These are phyloP conservation scores for Hipposideros larvatus DNA, from an alignment of 2,797 vertebrate species.

Conservation along the genomic window DNA sequence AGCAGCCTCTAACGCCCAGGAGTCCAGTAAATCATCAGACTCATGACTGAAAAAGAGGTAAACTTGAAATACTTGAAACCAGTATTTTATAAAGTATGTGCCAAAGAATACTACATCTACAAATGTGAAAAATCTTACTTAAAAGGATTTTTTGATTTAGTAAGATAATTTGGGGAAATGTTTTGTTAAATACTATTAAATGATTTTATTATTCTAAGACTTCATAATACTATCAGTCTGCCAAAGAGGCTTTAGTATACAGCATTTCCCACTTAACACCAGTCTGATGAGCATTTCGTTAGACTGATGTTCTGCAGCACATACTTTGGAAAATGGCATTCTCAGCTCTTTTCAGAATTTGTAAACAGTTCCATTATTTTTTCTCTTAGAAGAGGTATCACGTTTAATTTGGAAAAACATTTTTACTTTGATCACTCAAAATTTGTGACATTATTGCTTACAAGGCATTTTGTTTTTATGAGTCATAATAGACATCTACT, in stretches of 20 bases:
- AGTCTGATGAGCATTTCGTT: constrained; percentile 20
- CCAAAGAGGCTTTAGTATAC: not conserved
- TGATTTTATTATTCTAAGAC: not conserved
- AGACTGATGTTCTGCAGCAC: not conserved
- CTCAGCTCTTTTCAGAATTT: constrained; percentile 28
- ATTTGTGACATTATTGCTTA: not conserved
- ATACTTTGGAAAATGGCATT: constrained; percentile 43
- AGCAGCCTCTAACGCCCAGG: constrained; percentile 38
- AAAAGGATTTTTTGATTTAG: not conserved
- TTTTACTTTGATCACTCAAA: constrained; percentile 18
- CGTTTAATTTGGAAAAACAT: not conserved
- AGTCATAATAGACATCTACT: not conserved
- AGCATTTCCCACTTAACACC: not conserved
- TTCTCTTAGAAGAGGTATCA: constrained; percentile 12
- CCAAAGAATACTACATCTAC: not conserved
- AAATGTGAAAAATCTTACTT: constrained; percentile 44
- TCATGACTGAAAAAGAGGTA: constrained; percentile 78
- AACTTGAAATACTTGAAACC: constrained; percentile 4
- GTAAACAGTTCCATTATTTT: constrained; percentile 28
- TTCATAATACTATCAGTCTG: not conserved
- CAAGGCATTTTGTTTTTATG: constrained; percentile 35
- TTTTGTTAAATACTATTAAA: not conserved
- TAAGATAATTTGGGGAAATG: constrained; percentile 50
- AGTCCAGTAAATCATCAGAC: constrained; percentile 53
- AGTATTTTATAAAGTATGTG: constrained; percentile 22